phyloP scores from a whole-genome alignment of 2,888 invertebrate genomes.

The Tridacna gigas region DNA sequence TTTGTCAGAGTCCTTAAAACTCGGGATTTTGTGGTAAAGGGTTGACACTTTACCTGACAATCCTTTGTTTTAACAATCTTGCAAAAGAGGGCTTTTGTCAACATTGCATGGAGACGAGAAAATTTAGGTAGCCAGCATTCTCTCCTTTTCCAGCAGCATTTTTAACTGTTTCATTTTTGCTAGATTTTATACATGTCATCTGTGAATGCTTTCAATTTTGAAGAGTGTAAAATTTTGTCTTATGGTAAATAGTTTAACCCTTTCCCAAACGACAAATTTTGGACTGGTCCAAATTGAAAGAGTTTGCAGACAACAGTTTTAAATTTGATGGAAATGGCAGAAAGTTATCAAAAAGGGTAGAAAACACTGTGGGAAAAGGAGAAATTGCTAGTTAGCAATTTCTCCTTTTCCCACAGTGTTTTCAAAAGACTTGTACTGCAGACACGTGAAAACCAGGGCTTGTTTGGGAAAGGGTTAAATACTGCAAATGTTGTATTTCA shows the following conservation, averaged over 20 bases:
- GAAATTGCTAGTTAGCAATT: constrained; percentile 7
- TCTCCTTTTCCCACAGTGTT: constrained; percentile 1
- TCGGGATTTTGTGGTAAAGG: not conserved
- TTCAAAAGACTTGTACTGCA: not conserved
- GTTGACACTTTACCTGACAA: not conserved
- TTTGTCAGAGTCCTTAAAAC: no score
- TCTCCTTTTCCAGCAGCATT: no score
- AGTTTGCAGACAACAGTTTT: not conserved
- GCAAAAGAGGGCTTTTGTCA: no score
- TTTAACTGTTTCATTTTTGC: no score
- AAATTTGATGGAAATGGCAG: not conserved
- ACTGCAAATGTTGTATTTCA: not conserved
- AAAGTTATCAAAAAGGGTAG: not conserved
- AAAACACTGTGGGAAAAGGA: not conserved
- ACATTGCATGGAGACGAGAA: no score
- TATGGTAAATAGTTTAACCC: no score
- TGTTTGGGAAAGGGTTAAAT: not conserved
- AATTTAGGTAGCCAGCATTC: no score
- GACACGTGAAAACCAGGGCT: not conserved
- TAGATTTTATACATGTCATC: no score
- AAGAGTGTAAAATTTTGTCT: no score
- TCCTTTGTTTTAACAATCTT: no score
- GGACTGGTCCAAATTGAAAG: not conserved
- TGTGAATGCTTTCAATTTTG: no score
- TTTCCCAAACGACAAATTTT: no score